Percentiles rank a stretch among this genome's conserved stretches.
Evolutionary conservation across 2,888 invertebrate species (phyloP).

Genomic region (Pheosia tremula): DNA sequence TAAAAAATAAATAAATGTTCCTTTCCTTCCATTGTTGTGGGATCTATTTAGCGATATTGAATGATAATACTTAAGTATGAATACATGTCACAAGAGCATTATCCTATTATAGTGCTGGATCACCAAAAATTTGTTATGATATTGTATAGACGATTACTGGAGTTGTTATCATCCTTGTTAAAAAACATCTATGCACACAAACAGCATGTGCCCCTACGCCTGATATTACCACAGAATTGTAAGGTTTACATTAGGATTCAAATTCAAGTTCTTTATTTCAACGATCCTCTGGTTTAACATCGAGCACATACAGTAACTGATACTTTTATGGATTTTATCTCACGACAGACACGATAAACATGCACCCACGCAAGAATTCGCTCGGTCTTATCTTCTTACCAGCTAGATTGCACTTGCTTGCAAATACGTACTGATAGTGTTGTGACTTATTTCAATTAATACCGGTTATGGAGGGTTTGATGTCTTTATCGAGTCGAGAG

Average conservation of each 20-base stretch:
- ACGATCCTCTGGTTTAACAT: not conserved
- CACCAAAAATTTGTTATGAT: too few relatives aligned
- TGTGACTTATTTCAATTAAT: conserved; percentile 19
- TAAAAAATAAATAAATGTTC: not conserved
- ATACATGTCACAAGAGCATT: too few relatives aligned
- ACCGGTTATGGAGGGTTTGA: not conserved
- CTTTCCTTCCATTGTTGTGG: too few relatives aligned
- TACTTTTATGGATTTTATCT: conserved; percentile 26
- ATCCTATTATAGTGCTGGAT: too few relatives aligned
- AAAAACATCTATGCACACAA: too few relatives aligned
- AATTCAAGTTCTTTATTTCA: not conserved
- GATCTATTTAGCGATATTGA: too few relatives aligned
- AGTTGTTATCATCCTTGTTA: too few relatives aligned
- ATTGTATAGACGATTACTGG: too few relatives aligned
- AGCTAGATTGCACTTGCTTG: conserved; percentile 33
- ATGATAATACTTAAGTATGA: too few relatives aligned
- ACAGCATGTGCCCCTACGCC: too few relatives aligned
- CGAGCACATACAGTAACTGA: not conserved
- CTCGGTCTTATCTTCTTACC: conserved; percentile 23
- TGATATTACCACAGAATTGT: too few relatives aligned
- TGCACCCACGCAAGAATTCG: conserved; percentile 26
- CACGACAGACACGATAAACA: conserved; percentile 24
- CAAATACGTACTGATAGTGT: conserved; percentile 19
- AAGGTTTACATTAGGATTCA: not conserved
- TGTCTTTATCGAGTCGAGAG: not conserved